These are phyloP conservation scores for Bufo bufo DNA, from an alignment of 2,113 vertebrate species.

Conservation along the genomic window DNA sequence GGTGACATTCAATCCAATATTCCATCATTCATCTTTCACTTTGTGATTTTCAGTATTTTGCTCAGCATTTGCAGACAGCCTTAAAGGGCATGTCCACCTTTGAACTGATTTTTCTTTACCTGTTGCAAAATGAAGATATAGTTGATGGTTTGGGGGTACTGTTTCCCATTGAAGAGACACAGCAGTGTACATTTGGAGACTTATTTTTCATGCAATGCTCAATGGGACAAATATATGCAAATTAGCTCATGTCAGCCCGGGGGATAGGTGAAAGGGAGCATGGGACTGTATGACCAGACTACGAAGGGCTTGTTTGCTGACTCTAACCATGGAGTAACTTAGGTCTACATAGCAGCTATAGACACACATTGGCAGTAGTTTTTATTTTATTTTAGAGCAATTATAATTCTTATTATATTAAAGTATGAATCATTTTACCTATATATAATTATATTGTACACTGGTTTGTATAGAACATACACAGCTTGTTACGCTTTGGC, in stretches of 20 bases:
- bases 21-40: background rate
- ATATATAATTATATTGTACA: background rate
- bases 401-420: background rate
- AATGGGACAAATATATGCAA: too few relatives aligned
- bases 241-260: too few relatives aligned
- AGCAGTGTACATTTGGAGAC: too few relatives aligned
- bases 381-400: background rate
- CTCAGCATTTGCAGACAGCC: background rate
- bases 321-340: background rate
- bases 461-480: background rate
- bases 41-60: background rate
- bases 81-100: background rate
- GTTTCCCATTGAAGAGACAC: too few relatives aligned
- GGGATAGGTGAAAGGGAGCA: too few relatives aligned
- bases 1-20: constrained; percentile 13
- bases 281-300: background rate
- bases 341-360: background rate
- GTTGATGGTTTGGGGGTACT: background rate
- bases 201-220: too few relatives aligned
- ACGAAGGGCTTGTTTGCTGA: background rate
- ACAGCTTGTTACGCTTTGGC: too few relatives aligned
- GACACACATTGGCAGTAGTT: background rate
- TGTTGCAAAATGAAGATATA: background rate
- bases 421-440: background rate
- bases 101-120: background rate